Evolutionary conservation across 2,797 vertebrate species (phyloP), one percentile per base, ranked within the genome.

Genomic region (Sebastes miniatus): DNA sequence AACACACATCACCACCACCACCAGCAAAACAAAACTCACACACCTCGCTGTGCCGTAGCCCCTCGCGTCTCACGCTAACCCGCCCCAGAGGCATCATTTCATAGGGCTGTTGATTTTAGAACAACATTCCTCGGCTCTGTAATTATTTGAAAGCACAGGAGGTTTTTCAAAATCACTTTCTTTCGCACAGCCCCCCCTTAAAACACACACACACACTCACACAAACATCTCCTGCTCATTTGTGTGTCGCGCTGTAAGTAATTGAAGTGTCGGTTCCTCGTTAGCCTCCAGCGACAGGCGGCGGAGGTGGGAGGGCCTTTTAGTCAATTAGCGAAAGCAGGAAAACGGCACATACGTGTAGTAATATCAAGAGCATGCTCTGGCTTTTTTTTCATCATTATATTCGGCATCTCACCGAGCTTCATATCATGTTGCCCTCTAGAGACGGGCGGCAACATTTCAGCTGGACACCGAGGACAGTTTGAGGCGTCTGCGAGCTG

Each of bases 101-200:
- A 91, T 84, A 86, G 80, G 50, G 72, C 77, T 87, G 88, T 80
- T 87, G 87, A 91, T 90, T 89, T 90, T 89, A 89, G 81, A 93
- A 88, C 83, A 86, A 88, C 90, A 94, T 93, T 93, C 88, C 90
- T 84, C 1, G 25, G 83, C 83, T 81, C 76, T 91, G 88, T 88
- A 93, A 94, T 95, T 93, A 92, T 93, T 88, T 83, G 66, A 92
- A 93, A 89, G 77, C 85, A 89, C 87, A 78, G 83, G 85, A 87
- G 81, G 71, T 91, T 91, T 92, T 85, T 84, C 50, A 84, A 73
- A 77, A 73, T 84, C 71, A 84, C 79, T 88, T 87, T 87, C 78
- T 73, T 84, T 86, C 14, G 4, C 81, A 16, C 34, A 5, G 4
- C 56, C 54, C 61, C 56, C 39, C 54, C 57, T 59, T 25, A 58